Evolutionary conservation across 2,888 invertebrate species (phyloP).

Genomic region (Phengaris alcon): DNA sequence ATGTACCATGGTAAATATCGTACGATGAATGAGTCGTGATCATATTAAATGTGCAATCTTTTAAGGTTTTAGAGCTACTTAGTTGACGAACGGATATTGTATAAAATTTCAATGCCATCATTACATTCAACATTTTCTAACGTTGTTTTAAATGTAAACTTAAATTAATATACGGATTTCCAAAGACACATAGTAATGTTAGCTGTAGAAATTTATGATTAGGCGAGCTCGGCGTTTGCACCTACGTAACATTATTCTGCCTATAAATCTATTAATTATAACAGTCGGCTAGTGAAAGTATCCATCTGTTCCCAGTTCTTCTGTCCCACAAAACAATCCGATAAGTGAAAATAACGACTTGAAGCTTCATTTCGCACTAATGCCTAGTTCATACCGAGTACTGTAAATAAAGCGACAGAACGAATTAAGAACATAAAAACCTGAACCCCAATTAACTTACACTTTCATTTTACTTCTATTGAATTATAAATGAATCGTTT

Average conservation of each 20-base stretch:
- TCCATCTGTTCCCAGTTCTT: neutral
- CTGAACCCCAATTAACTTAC: too few relatives aligned
- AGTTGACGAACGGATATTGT: neutral
- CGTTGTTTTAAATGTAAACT: neutral
- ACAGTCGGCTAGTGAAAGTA: neutral
- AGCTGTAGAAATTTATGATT: neutral
- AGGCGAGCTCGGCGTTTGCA: neutral
- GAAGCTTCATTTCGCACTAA: neutral
- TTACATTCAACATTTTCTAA: neutral
- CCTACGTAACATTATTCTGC: neutral
- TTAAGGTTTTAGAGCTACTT: neutral
- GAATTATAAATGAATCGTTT: too few relatives aligned
- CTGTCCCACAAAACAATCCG: neutral
- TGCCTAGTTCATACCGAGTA: too few relatives aligned
- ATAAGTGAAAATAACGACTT: slow-evolving; percentile 2
- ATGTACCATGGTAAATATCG: neutral
- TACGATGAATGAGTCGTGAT: neutral
- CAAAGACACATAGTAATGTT: neutral
- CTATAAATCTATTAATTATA: slow-evolving; percentile 7
- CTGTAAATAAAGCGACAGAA: too few relatives aligned
- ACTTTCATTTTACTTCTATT: too few relatives aligned
- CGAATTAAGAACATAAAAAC: too few relatives aligned
- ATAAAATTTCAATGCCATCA: slow-evolving; percentile 9
- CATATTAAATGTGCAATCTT: slow-evolving; percentile 19
- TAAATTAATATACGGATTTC: neutral